A percentile compares a stretch with the other conserved stretches of the same genome.
Conservation (phyloP, 2,797 vertebrate species). For the Gallirallus australis region DNA sequence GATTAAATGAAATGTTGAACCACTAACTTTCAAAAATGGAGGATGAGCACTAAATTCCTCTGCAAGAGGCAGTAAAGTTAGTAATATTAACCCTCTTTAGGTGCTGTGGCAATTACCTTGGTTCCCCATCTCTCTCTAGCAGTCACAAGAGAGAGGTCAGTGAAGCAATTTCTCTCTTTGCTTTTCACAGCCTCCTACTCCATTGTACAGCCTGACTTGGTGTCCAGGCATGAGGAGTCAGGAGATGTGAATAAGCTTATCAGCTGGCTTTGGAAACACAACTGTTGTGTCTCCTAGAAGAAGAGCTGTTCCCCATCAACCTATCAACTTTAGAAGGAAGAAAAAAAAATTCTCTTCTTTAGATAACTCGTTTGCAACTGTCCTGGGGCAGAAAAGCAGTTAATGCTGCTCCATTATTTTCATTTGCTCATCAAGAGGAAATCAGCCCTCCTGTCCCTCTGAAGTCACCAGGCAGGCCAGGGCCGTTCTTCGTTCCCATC, state of each 20-base stretch:
- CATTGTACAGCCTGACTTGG: not conserved
- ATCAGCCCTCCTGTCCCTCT: not conserved
- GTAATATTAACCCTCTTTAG: not conserved
- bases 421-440: not conserved
- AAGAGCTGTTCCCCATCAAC: not conserved
- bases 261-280: not conserved
- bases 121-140: not conserved
- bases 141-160: not conserved
- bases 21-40: not conserved
- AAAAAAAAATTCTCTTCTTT: not conserved
- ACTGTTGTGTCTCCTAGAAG: accelerated
- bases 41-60: not conserved
- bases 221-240: not conserved
- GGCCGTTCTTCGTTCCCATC: not conserved
- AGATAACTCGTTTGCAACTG: not conserved
- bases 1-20: not conserved
- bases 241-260: not conserved
- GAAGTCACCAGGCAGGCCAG: not conserved
- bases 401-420: not conserved
- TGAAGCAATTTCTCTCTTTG: not conserved
- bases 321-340: not conserved
- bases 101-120: not conserved
- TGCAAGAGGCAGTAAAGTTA: not conserved
- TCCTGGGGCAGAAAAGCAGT: not conserved
- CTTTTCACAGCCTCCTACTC: not conserved